A percentile compares a stretch with the other conserved stretches of the same genome.
phyloP scores from a whole-genome alignment of 2,113 vertebrate species.

The Panthera uncia region DNA sequence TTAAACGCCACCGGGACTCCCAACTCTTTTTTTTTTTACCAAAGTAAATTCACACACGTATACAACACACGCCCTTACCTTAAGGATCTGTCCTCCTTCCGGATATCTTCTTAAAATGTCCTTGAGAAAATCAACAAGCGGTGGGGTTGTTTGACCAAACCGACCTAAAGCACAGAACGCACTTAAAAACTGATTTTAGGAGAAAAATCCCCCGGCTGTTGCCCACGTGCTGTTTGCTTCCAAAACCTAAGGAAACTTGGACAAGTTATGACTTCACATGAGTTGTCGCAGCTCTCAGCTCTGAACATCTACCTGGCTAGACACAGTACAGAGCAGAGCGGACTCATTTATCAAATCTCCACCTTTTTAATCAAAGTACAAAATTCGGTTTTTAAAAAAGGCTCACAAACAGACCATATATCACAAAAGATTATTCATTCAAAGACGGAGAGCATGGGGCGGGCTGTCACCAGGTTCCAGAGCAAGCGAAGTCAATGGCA shows the following conservation, averaged over 20 bases:
- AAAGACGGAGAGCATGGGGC: not conserved
- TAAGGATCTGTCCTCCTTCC: constrained; percentile 98
- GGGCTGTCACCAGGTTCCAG: not conserved
- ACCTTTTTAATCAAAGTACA: not conserved
- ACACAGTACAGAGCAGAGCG: not conserved
- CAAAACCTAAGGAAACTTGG: not conserved
- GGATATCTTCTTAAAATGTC: constrained; percentile 98
- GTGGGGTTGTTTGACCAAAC: constrained; percentile 98
- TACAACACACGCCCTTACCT: constrained; percentile 86
- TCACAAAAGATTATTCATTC: constrained; percentile 1
- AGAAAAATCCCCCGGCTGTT: not conserved
- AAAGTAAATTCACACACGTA: not conserved
- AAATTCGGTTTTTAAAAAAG: not conserved
- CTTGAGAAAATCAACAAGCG: constrained; percentile 98
- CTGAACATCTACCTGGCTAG: not conserved
- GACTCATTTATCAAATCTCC: not conserved
- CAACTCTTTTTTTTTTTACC: not conserved
- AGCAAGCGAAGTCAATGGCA: not conserved
- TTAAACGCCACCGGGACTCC: not conserved
- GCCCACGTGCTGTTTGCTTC: not conserved
- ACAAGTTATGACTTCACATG: not conserved
- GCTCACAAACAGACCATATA: not conserved
- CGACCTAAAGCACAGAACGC: constrained; percentile 87
- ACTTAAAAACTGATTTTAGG: not conserved
- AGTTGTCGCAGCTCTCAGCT: not conserved